These are phyloP conservation scores for Lottia gigantea DNA, from an alignment of 2,888 invertebrate genomes.

Conservation along the genomic window DNA sequence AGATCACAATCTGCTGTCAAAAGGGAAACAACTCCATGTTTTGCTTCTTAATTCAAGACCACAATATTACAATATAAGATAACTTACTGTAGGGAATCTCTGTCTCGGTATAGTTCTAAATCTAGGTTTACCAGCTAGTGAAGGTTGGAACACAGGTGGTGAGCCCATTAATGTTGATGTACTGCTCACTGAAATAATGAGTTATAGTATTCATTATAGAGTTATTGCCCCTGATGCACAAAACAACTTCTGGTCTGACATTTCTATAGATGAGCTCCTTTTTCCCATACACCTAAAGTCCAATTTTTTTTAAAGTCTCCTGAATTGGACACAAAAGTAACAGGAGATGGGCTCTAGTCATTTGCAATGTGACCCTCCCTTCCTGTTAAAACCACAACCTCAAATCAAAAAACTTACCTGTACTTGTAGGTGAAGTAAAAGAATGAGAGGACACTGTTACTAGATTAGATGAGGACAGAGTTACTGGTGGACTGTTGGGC, in stretches of 20 bases:
- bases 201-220: slow-evolving; percentile 2
- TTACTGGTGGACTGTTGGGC: slow-evolving; percentile 33
- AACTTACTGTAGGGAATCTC: slow-evolving; percentile 48
- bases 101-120: slow-evolving; percentile 56
- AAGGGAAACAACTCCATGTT: too few relatives aligned
- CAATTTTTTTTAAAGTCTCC: too few relatives aligned
- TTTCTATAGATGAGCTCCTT: too few relatives aligned
- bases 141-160: slow-evolving; percentile 52
- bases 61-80: too few relatives aligned
- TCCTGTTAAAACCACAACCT: too few relatives aligned
- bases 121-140: slow-evolving; percentile 48
- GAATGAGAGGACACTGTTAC: slow-evolving; percentile 51
- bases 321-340: too few relatives aligned
- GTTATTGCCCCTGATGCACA: background rate
- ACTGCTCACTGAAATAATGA: slow-evolving; percentile 32
- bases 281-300: too few relatives aligned
- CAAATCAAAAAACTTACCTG: slow-evolving; percentile 38
- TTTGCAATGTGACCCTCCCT: too few relatives aligned
- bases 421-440: slow-evolving; percentile 36
- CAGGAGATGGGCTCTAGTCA: too few relatives aligned
- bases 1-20: too few relatives aligned
- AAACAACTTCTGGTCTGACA: too few relatives aligned
- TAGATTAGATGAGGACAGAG: slow-evolving; percentile 29
- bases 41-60: too few relatives aligned
- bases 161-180: slow-evolving; percentile 46